Evolutionary conservation across 2,797 vertebrate species (phyloP), one percentile per base, ranked within the genome.

Genomic region (Leuciscus waleckii): DNA sequence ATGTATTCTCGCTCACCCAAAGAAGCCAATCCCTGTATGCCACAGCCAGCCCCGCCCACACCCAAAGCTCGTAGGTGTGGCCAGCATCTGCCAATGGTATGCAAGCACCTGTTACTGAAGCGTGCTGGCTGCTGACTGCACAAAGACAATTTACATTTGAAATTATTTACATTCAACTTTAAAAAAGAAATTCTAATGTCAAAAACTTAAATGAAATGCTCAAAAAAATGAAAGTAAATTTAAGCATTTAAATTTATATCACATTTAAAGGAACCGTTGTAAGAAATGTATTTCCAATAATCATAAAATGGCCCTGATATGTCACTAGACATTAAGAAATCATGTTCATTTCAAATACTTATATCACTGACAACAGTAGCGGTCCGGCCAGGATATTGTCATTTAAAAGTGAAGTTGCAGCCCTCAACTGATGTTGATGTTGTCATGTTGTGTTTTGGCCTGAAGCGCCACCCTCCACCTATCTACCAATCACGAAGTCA

Each of bases 1-100:
- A 13, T 43, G 41, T 49, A 21, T 19, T 26, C 16, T 79, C 16
- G 3, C 78, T 94, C 92, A 99, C 98, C 98, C 56, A 99, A 88
- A n/a, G 98, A 99, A 0, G 98, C 97, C 90, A 99, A 94, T 10
- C 98, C 98, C 92, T 99, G 98, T 88, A 98, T 94, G 6, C 98
- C 98, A 71, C 98, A 99, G 88, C 98, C 98, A 2, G 98, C 98
- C 0, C 98, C 98, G 0, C 98, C 98, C 2, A 99, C 95, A 21
- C 98, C 98, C 37, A 99, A 95, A 0, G 98, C 98, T 63, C 98
- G 94, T 69, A 99, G 96, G 92, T 99, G 98, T 0, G 98, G 98
- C 98, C 98, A 99, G 87, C 98, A 99, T 81, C 98, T 93, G 35
- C 98, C 98, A 26, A 99, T 99, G 84, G 99, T 99, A 95, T 99